Base-by-base conservation (phyloP, 2,888 invertebrate species). In the Penaeus monodon region DNA sequence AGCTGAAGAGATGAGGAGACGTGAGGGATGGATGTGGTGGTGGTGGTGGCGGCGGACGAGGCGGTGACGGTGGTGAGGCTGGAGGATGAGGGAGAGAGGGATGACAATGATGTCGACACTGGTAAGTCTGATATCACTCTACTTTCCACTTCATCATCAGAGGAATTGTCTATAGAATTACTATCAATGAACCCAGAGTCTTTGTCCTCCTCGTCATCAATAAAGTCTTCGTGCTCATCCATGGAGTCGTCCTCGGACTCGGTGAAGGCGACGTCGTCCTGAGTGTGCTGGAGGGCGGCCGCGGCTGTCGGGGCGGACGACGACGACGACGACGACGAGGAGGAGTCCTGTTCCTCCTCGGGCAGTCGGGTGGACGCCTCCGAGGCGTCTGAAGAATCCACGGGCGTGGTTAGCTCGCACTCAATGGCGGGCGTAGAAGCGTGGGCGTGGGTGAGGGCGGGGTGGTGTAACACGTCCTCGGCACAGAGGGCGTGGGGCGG, bases 171-270 rank as follows among this genome's bases (percentile, higher is more conserved):
- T 66, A 88, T 88, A 4, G 89, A 89, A 77, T 89, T 88, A 29
- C 89, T 87, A 70, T 89, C 89, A 82, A 89, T 89, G 86, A 89
- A 89, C 44, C 89, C 89, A 27, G 89, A 89, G 76, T 89, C 89
- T 70, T 89, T 89, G 57, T 89, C 89, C 73, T 89, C 89, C 84
- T 89, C 89, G 70, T 89, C 89, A 49, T 88, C 88, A 73, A 89
- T 86, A 44, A 88, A 88, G 76, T 88, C 86, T 24, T 87, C 88
- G 57, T 87, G 86, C 44, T 88, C 88, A 24, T 88, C 86, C 27
- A 79, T 65, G 44, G 81, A 79, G 63, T 84, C 86, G 64, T 86
- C 86, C 49, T 83, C 80, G 33, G 74, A 79, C 27, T 89, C 88
- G 81, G 79, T 84, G 49, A 79, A 68, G 79, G 70, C 49, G 64